phyloP scores from a whole-genome alignment of 2,797 vertebrate species.

The Sciurus vulgaris region DNA sequence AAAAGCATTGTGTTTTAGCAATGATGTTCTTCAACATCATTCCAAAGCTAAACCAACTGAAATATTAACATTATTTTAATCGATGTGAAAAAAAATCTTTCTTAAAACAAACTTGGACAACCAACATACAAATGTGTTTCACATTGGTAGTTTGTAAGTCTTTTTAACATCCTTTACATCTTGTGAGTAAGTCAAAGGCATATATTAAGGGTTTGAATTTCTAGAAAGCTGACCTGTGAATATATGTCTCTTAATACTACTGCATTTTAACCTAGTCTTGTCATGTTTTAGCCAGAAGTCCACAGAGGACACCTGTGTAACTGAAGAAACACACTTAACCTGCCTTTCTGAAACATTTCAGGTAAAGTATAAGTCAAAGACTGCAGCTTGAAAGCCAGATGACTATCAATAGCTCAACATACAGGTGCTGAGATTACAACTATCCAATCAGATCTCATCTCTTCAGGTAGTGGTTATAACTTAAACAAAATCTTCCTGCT shows the following conservation, averaged over 20 bases:
- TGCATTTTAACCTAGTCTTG: not conserved
- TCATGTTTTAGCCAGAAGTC: not conserved
- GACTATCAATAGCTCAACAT: not conserved
- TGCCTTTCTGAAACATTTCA: not conserved
- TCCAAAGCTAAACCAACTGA: not conserved
- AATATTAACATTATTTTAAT: not conserved
- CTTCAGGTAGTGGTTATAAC: not conserved
- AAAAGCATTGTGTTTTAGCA: not conserved
- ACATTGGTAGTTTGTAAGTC: not conserved
- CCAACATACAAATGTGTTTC: not conserved
- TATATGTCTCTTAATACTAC: not conserved
- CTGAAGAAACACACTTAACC: not conserved
- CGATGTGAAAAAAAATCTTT: not conserved
- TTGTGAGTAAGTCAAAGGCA: not conserved
- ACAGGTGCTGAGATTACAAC: not conserved
- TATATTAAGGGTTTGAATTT: not conserved
- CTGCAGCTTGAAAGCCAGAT: not conserved
- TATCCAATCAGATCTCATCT: not conserved
- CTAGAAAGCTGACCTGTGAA: not conserved
- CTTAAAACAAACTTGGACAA: conserved; percentile 4
- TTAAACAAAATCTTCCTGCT: not conserved
- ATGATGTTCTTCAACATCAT: not conserved
- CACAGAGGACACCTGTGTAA: not conserved
- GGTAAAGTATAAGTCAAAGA: not conserved
- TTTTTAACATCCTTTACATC: not conserved